Conservation (phyloP, 2,888 invertebrate species). For the Ceramica pisi region DNA sequence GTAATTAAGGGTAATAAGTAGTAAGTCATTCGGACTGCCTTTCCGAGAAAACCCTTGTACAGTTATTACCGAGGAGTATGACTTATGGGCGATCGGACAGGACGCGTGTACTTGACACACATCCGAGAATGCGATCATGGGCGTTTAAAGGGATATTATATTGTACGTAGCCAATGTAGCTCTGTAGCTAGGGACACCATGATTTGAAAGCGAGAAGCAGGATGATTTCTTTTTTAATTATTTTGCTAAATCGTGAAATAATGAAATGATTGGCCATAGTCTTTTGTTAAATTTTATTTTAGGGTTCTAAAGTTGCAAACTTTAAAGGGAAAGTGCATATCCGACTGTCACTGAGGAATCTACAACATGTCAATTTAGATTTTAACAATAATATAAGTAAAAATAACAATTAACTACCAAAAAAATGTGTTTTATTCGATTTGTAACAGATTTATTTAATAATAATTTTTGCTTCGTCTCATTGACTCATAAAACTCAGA, state of each 20-base stretch:
- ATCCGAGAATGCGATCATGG: conserved; percentile 36
- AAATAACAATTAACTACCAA: not conserved
- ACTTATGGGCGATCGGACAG: conserved; percentile 57
- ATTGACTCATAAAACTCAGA: conserved; percentile 25
- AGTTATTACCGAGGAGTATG: conserved; percentile 60
- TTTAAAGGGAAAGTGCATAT: too few species aligned
- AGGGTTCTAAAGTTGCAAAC: too few species aligned
- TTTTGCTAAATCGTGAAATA: too few species aligned
- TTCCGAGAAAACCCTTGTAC: conserved; percentile 61
- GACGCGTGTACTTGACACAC: conserved; percentile 59
- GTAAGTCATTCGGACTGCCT: conserved; percentile 37
- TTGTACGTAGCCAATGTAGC: not conserved
- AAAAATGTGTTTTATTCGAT: not conserved
- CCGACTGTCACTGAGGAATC: too few species aligned
- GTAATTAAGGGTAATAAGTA: conserved; percentile 44
- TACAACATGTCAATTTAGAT: too few species aligned
- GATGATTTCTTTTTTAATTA: not conserved
- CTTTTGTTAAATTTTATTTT: too few species aligned
- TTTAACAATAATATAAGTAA: not conserved
- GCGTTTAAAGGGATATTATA: conserved; percentile 32
- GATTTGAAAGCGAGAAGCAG: not conserved
- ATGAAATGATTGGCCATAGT: too few species aligned
- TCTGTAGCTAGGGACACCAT: conserved; percentile 12
- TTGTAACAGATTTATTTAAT: not conserved
- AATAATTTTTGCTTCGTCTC: conserved; percentile 3